phyloP scores from a whole-genome alignment of 37 sponge, comb jelly and placozoan species.

The Chondrilla cf. caribensis region DNA sequence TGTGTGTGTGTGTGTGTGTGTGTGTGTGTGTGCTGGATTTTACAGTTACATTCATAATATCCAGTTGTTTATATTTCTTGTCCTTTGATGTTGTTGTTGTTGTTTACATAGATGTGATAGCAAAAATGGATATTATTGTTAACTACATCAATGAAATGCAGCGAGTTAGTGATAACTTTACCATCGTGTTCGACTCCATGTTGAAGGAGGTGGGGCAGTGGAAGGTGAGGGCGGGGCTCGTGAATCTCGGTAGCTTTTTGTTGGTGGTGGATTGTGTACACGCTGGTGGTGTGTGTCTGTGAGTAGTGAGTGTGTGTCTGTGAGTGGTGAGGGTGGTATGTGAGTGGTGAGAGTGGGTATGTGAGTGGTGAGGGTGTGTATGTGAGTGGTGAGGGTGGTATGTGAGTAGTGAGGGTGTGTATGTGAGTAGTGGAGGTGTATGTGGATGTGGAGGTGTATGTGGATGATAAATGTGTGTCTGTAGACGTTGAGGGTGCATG shows the following conservation, averaged over 20 bases:
- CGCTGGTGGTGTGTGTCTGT: too few species aligned
- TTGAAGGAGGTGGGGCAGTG: conserved; percentile 26
- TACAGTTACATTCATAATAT: not conserved
- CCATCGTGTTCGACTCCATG: conserved; percentile 50
- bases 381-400: too few species aligned
- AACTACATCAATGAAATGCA: conserved; percentile 85
- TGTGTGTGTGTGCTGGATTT: too few species aligned
- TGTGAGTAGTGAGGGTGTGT: too few species aligned
- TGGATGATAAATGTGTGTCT: not conserved
- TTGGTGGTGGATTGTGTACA: not conserved
- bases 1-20: too few species aligned
- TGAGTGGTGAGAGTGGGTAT: too few species aligned
- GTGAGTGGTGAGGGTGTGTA: too few species aligned
- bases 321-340: too few species aligned
- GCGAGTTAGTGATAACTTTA: conserved; percentile 63
- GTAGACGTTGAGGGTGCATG: not conserved
- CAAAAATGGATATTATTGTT: conserved; percentile 44
- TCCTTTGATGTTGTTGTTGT: not conserved
- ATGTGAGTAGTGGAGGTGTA: not conserved
- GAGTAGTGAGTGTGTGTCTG: too few species aligned
- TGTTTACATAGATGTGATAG: conserved; percentile 54
- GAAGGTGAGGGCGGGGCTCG: conserved; percentile 4
- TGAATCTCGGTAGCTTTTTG: not conserved
- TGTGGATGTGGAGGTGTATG: not conserved
- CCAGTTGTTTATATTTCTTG: not conserved